phyloP scores from a whole-genome alignment of 1,140 invertebrate species.

The Brachionus paranguensis region DNA sequence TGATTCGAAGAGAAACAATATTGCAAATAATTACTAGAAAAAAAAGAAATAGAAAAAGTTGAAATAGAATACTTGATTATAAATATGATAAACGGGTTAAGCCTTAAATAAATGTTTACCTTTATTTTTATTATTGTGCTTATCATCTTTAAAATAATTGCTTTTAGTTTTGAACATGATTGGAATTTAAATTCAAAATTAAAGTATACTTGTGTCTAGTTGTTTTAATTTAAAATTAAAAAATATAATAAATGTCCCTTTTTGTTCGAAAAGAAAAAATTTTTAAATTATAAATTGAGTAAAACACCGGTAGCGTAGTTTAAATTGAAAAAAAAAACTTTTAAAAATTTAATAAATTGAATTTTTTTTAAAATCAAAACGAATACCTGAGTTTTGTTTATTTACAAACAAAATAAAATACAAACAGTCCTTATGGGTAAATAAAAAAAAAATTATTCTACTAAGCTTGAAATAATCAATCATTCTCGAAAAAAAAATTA shows the following conservation, averaged over 20 bases:
- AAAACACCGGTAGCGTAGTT: no score
- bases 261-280: background rate
- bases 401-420: background rate
- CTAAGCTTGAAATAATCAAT: background rate
- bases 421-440: background rate
- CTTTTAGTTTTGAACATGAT: background rate
- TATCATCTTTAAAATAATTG: background rate
- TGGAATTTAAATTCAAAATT: slow-evolving; percentile 1
- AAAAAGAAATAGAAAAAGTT: background rate
- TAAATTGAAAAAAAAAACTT: no score
- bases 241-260: background rate
- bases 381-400: background rate
- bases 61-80: slow-evolving; percentile 5
- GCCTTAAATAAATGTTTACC: slow-evolving; percentile 38
- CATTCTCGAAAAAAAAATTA: background rate
- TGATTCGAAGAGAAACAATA: slow-evolving; percentile 15
- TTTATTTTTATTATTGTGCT: background rate
- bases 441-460: background rate
- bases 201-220: background rate
- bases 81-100: slow-evolving; percentile 2
- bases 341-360: background rate
- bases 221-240: background rate
- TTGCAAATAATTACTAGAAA: slow-evolving; percentile 34
- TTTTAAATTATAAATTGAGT: no score
- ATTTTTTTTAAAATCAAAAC: background rate